Evolutionary conservation across 2,888 invertebrate genomes (phyloP).

Genomic region (Agelastica alni): DNA sequence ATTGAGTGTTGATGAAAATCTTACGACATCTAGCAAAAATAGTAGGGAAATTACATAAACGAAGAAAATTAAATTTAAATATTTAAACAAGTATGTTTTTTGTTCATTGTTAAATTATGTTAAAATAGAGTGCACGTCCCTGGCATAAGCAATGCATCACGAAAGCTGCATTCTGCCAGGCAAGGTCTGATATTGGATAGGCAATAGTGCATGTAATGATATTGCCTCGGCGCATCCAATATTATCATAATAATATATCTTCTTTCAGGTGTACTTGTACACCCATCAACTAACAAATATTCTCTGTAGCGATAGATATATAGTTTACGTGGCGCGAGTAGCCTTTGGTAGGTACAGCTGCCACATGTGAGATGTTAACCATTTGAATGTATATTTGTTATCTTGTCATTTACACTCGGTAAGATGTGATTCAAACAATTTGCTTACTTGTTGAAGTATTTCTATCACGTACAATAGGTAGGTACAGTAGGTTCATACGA

Average conservation of each 20-base stretch:
- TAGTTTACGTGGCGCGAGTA: background rate
- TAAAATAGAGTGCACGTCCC: conserved; percentile 39
- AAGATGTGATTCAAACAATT: too few relatives aligned
- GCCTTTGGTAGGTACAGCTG: background rate
- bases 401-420: too few relatives aligned
- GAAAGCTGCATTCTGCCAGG: conserved; percentile 34
- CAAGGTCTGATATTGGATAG: conserved; percentile 39
- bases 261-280: conserved; percentile 19
- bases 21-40: too few relatives aligned
- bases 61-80: too few relatives aligned
- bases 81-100: too few relatives aligned
- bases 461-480: too few relatives aligned
- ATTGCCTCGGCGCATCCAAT: conserved; percentile 33
- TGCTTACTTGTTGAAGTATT: too few relatives aligned
- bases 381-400: background rate
- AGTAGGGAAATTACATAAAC: too few relatives aligned
- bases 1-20: too few relatives aligned
- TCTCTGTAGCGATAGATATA: conserved; percentile 7
- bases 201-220: conserved; percentile 44
- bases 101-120: too few relatives aligned
- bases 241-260: conserved; percentile 34
- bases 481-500: too few relatives aligned
- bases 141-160: conserved; percentile 50
- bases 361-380: background rate
- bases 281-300: conserved; percentile 23